Percentiles rank a stretch among this genome's conserved stretches.
Evolutionary conservation across 2,113 vertebrate species (phyloP).

Genomic region (Hemicordylus capensis): DNA sequence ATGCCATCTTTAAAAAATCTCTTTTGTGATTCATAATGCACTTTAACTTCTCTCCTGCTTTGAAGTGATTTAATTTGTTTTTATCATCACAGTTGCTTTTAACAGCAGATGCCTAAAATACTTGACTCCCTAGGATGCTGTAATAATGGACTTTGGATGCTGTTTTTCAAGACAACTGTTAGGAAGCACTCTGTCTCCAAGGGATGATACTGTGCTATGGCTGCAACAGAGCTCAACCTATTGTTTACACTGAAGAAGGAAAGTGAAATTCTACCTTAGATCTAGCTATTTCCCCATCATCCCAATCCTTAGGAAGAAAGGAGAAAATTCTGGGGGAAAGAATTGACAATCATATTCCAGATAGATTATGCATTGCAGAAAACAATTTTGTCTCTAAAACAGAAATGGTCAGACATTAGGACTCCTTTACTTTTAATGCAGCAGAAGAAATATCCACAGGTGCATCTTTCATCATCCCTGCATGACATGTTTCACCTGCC

Average conservation of each 20-base stretch:
- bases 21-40: constrained; percentile 37
- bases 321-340: not conserved
- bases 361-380: not conserved
- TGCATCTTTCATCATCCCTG: not conserved
- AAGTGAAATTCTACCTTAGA: constrained; percentile 8
- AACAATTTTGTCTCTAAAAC: too few species aligned
- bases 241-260: not conserved
- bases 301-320: not conserved
- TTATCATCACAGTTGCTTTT: constrained; percentile 51
- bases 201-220: not conserved
- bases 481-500: not conserved
- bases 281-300: constrained; percentile 29
- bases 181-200: not conserved
- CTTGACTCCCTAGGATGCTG: constrained; percentile 38
- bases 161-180: constrained; percentile 24
- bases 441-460: not conserved
- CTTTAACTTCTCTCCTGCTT: constrained; percentile 31
- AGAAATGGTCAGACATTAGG: not conserved
- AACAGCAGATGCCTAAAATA: constrained; percentile 55
- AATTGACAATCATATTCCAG: not conserved
- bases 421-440: not conserved
- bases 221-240: constrained; percentile 24
- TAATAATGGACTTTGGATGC: constrained; percentile 40
- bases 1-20: constrained; percentile 48
- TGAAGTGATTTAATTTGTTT: constrained; percentile 52